Evolutionary conservation across 1,140 invertebrate genomes (phyloP).

Genomic region (Chlorops oryzae): DNA sequence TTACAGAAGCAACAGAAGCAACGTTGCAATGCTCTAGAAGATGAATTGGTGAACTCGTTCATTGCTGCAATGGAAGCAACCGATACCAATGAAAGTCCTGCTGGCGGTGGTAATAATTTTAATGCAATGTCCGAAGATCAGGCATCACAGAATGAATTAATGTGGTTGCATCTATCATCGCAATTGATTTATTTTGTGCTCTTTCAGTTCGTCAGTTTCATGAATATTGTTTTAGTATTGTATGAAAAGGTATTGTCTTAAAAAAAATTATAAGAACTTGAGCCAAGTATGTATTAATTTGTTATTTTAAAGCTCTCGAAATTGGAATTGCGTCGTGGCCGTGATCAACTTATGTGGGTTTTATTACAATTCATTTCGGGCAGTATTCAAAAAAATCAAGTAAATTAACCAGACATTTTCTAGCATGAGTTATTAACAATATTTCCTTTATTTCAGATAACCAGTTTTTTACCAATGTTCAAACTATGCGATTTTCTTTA

Average conservation of each 20-base stretch:
- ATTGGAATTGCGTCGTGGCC: constrained; percentile 75
- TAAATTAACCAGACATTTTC: constrained; percentile 45
- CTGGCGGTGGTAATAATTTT: constrained; percentile 38
- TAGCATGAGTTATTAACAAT: neutral
- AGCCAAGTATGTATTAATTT: neutral
- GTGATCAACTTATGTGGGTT: constrained; percentile 96
- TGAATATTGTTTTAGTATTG: constrained; percentile 82
- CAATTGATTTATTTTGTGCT: constrained; percentile 95
- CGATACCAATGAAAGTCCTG: constrained; percentile 56
- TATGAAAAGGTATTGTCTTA: constrained; percentile 65
- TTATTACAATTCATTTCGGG: constrained; percentile 95
- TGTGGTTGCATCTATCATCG: constrained; percentile 90
- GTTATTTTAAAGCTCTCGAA: constrained; percentile 59
- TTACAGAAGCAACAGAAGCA: constrained; percentile 77
- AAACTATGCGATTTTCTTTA: constrained; percentile 89
- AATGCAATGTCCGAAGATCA: constrained; percentile 40
- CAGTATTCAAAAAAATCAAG: constrained; percentile 90
- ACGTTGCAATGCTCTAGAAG: constrained; percentile 82
- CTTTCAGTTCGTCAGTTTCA: constrained; percentile 89
- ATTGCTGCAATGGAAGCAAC: constrained; percentile 88
- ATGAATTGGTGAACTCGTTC: constrained; percentile 87
- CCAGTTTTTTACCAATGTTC: constrained; percentile 84
- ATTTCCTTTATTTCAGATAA: constrained; percentile 51
- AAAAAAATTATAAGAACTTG: constrained; percentile 8
- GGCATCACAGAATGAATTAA: constrained; percentile 52